These are phyloP conservation scores for Parnassius smintheus DNA, from an alignment of 2,888 invertebrate genomes.

Conservation along the genomic window DNA sequence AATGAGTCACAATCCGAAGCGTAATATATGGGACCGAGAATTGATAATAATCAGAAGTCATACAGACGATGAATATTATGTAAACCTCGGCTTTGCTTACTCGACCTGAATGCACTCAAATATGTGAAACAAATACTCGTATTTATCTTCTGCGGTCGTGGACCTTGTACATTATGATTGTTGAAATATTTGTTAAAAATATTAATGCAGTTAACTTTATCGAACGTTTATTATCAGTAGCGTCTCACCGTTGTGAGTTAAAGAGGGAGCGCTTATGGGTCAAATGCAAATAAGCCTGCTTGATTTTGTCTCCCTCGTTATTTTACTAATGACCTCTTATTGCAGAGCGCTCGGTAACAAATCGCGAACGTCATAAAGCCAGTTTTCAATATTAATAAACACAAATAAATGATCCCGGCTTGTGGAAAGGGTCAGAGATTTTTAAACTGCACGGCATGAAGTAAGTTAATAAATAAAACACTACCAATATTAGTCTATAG, in stretches of 20 bases:
- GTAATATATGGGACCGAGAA: conserved; percentile 53
- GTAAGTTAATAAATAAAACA: not conserved
- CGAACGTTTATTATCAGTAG: conserved; percentile 9
- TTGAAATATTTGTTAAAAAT: conserved; percentile 1
- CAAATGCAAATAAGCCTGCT: conserved; percentile 73
- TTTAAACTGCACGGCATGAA: conserved; percentile 47
- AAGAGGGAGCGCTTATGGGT: conserved; percentile 50
- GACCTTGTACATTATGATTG: not conserved
- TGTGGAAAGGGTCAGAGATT: conserved; percentile 48
- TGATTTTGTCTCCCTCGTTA: conserved; percentile 57
- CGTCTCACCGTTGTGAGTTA: conserved; percentile 1
- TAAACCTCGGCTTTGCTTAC: conserved; percentile 26
- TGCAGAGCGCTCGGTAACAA: conserved; percentile 59
- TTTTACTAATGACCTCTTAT: conserved; percentile 54
- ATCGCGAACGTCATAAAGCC: conserved; percentile 67
- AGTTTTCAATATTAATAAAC: conserved; percentile 71
- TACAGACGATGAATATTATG: conserved; percentile 44
- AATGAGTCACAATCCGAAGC: conserved; percentile 43
- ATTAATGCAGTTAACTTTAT: conserved; percentile 8
- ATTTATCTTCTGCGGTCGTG: conserved; percentile 8
- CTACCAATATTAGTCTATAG: not conserved
- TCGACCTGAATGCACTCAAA: conserved; percentile 22
- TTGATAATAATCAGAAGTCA: conserved; percentile 53
- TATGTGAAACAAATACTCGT: conserved; percentile 8
- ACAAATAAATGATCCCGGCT: conserved; percentile 59